phyloP scores from a whole-genome alignment of 2,888 invertebrate species.

The Cephus rjabovi region DNA sequence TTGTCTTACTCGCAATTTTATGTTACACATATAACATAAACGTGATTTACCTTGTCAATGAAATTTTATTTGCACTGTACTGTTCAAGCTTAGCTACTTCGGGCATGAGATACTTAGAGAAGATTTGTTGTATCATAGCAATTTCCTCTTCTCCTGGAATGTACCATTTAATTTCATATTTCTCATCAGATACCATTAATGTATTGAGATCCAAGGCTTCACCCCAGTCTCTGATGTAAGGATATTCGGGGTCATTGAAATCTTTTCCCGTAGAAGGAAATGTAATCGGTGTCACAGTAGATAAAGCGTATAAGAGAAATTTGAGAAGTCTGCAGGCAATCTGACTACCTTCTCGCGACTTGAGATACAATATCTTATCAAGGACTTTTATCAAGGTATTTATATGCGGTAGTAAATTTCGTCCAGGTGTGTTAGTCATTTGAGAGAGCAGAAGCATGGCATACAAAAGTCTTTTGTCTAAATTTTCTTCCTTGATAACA shows the following conservation, averaged over 20 bases:
- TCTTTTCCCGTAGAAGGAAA: constrained; percentile 72
- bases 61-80: constrained; percentile 68
- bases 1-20: not conserved
- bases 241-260: constrained; percentile 74
- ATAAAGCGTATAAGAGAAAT: constrained; percentile 72
- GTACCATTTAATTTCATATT: constrained; percentile 78
- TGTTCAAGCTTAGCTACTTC: constrained; percentile 73
- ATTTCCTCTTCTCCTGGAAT: constrained; percentile 79
- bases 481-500: constrained; percentile 77
- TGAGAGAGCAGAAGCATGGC: constrained; percentile 80
- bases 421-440: constrained; percentile 76
- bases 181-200: constrained; percentile 48
- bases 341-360: constrained; percentile 75
- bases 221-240: constrained; percentile 87
- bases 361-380: constrained; percentile 77
- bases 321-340: constrained; percentile 73
- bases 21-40: not conserved
- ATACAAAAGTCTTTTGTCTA: constrained; percentile 84
- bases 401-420: constrained; percentile 74
- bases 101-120: constrained; percentile 75
- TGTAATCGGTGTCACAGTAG: constrained; percentile 74
- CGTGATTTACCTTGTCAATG: constrained; percentile 65
- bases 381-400: constrained; percentile 76
- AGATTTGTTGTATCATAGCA: constrained; percentile 73
- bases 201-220: constrained; percentile 75